Base-by-base conservation (phyloP, 2,888 invertebrate species). In the Chrysina gloriosa region DNA sequence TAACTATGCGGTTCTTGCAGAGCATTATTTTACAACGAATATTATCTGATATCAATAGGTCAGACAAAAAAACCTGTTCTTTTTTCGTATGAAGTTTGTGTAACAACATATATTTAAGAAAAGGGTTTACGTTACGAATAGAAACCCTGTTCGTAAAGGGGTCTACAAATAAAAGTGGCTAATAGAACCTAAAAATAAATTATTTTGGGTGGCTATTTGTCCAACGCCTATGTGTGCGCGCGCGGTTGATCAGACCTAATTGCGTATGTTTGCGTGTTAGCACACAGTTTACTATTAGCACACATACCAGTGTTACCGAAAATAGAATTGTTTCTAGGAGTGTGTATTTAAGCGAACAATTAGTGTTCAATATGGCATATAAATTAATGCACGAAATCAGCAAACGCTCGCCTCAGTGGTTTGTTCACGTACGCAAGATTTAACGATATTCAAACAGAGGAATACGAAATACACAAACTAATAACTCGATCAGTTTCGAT, bases 341-440 rank as follows among this genome's bases (percentile, higher is more conserved):
- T 61, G 42, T 45, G 58, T 61, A 27, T 29, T 16, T 61, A 42
- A 27, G 42, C 25, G 42, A 27, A 61, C 42, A 61, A 61, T 61
- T 61, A 42, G 42, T 42, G 58, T 42, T 61, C 58, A 61, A 61
- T 61, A 61, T 42, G 58, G 58, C 58, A 61, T 45, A 61, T 61
- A 61, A 61, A 61, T 61, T 61, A 61, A 9, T 61, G n/a, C 4
- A 27, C 42, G 58, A 42, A 61, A 42, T 61, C 29, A 42, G 58
- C 27, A 45, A 61, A 61, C 42, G 27, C 27, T 42, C 16, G 27
- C 58, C 19, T 27, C 14, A 27, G 21, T 61, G 54, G 34, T 54
- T 54, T 54, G 21, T 19, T 7, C 19, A 54, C 54, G 47, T n/a
- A 52, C 58, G 45, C 7, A 14, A 61, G 58, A 61, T 42, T 27